Evolutionary conservation across 2,888 invertebrate species (phyloP), one percentile per base, ranked within the genome.

Genomic region (Callyntrura sp.): DNA sequence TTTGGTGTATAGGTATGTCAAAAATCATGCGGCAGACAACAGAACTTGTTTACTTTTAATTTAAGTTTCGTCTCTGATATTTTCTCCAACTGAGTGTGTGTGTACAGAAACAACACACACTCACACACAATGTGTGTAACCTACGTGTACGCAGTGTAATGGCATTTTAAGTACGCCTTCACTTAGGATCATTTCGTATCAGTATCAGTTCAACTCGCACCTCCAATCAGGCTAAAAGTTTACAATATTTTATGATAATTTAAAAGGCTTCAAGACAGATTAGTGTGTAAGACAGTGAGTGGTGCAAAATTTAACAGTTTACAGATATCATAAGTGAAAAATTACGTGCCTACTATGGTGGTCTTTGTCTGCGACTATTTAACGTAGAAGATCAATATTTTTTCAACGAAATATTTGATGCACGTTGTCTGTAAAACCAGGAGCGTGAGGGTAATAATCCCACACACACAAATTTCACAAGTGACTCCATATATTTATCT

Each of bases 21-120:
- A 76, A 48, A 76, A 81, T 12, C 70, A 84, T 68, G 48, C 82
- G 25, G 62, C n/a, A 20, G 11, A 76, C 20, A 62, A 25, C 55
- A 88, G 60, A 89, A 84, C 89, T 89, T 85, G 89, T 89, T 85
- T 79, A 88, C 78, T 65, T 78, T 86, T 86, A 86, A 86, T 79
- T 86, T 86, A 78, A 79, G 73, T 17, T 20, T 70, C 68, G 70
- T 62, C 86, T 68, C 51, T 35, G 35, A 86, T 79, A 86, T 85
- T 73, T 43, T 65, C 62, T 82, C 14, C 12, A 20, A 23, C 62
- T 82, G 35, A 35, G 14, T 4, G 6, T n/a, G 51, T 28, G 28
- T 60, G 60, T 60, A 60, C 60, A 60, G n/a, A 60, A n/a, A 17
- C 17, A 35, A 35, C 35, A 35, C 35, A 35, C 35, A n/a, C 17